These are phyloP conservation scores for Ibycter americanus DNA, from an alignment of 2,797 vertebrate genomes.

Conservation along the genomic window DNA sequence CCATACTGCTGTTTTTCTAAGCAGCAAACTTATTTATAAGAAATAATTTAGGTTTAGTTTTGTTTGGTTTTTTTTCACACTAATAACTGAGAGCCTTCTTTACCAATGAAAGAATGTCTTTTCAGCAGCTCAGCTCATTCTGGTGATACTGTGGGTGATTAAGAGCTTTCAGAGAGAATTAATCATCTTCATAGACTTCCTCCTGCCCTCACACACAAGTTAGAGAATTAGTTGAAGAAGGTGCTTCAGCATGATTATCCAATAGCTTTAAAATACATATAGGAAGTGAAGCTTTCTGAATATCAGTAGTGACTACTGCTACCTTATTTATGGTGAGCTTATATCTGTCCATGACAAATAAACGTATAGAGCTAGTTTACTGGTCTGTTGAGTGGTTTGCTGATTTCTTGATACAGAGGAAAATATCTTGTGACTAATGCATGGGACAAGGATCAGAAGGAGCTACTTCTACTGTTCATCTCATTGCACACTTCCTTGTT, in stretches of 20 bases:
- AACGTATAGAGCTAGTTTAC: background rate
- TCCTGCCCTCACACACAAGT: background rate
- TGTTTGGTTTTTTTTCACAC: background rate
- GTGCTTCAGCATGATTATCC: background rate
- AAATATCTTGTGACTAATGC: background rate
- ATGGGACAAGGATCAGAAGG: background rate
- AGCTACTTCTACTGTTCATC: background rate
- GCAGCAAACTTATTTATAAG: background rate
- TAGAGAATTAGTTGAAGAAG: conserved; percentile 9
- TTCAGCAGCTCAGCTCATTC: background rate
- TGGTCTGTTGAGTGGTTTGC: background rate
- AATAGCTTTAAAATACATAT: background rate
- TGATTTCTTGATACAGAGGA: background rate
- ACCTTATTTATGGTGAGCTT: background rate
- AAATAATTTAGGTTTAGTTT: background rate
- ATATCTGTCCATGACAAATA: background rate
- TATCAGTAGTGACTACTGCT: background rate
- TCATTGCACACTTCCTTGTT: background rate
- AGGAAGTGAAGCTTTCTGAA: background rate
- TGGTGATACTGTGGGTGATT: background rate
- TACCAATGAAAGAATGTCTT: background rate
- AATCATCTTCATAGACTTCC: conserved; percentile 19
- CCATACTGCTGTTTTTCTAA: background rate
- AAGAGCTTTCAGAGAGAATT: conserved; percentile 30
- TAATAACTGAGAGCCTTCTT: background rate